These are phyloP conservation scores for Hycleus phaleratus DNA, from an alignment of 1,140 invertebrate genomes.

Conservation along the genomic window DNA sequence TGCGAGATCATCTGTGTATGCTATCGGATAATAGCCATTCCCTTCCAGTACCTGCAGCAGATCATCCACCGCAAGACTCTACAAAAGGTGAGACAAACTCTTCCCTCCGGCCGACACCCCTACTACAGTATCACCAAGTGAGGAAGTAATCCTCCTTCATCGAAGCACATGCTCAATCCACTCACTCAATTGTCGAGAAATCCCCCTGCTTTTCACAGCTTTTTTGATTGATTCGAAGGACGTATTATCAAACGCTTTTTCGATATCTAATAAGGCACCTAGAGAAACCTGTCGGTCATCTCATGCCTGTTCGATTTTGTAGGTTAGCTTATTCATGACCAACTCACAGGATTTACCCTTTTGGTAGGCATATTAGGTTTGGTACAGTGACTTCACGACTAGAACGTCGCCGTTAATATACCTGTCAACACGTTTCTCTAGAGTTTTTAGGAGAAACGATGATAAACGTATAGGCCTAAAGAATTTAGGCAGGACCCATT, in stretches of 20 bases:
- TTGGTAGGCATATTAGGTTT: not conserved
- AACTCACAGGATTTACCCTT: not conserved
- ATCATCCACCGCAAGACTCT: not conserved
- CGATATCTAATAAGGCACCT: not conserved
- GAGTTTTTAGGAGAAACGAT: conserved; percentile 26
- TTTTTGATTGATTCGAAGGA: not conserved
- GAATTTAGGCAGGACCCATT: conserved; percentile 7
- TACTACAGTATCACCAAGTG: not conserved
- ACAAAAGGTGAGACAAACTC: not conserved
- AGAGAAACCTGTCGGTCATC: not conserved
- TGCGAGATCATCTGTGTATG: not conserved
- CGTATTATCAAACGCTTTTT: not conserved
- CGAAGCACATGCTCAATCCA: not conserved
- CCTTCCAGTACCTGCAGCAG: not conserved
- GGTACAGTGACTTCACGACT: not conserved
- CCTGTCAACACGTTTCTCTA: conserved; percentile 22
- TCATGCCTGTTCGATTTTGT: not conserved
- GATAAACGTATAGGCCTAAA: conserved; percentile 30
- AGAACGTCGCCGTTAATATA: conserved; percentile 8
- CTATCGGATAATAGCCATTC: not conserved
- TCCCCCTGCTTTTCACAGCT: not conserved
- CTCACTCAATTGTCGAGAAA: not conserved
- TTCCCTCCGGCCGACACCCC: not conserved
- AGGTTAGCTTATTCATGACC: not conserved
- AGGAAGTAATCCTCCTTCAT: not conserved